phyloP scores from a whole-genome alignment of 2,797 vertebrate species.

The Emydoidea blandingii region DNA sequence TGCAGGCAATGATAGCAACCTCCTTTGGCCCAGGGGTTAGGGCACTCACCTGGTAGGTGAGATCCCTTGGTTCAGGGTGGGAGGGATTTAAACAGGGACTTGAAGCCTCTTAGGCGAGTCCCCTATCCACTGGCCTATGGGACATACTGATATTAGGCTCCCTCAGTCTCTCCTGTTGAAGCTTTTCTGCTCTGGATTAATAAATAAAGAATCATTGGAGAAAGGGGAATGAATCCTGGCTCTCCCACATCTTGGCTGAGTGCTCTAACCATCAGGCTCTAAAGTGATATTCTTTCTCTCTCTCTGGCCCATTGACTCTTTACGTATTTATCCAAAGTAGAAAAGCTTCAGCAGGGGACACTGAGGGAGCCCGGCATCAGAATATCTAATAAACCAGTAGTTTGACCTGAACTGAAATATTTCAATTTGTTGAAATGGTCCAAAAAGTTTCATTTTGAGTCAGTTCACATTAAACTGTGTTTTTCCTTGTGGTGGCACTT shows the following conservation, averaged over 20 bases:
- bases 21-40: neutral
- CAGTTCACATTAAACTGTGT: neutral
- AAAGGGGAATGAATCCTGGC: neutral
- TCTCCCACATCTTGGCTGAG: neutral
- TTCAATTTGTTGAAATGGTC: neutral
- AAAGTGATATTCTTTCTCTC: neutral
- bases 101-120: neutral
- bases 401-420: neutral
- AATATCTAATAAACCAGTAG: neutral
- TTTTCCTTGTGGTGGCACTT: neutral
- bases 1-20: neutral
- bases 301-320: neutral
- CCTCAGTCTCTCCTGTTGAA: neutral
- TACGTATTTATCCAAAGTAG: neutral
- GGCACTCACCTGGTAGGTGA: neutral
- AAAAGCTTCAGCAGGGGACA: neutral
- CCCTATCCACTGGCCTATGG: neutral
- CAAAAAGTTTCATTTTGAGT: neutral
- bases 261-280: neutral
- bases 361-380: neutral
- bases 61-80: neutral
- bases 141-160: neutral
- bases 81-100: neutral
- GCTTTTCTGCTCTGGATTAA: neutral
- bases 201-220: neutral